Evolutionary conservation across 2,888 invertebrate genomes (phyloP).

Genomic region (Panopea generosa): DNA sequence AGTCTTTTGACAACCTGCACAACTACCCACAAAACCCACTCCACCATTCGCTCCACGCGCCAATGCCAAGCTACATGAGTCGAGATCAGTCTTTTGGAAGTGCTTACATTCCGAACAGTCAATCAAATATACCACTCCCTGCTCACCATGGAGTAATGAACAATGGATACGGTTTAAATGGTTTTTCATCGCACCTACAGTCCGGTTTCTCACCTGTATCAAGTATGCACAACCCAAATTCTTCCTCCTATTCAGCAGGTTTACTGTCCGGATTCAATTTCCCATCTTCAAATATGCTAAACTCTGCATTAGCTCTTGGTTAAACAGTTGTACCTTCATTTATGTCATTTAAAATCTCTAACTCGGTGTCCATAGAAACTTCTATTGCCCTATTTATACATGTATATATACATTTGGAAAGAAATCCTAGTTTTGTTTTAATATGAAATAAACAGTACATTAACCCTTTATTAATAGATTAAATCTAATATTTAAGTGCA

Average conservation of each 20-base stretch:
- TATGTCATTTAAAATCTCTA: no score
- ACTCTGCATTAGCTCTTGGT: conserved; percentile 46
- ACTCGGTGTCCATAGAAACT: no score
- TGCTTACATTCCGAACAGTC: conserved; percentile 28
- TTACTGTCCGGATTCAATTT: conserved; percentile 32
- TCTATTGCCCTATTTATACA: no score
- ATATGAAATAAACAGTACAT: no score
- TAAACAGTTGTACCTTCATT: conserved; percentile 6
- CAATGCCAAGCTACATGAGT: conserved; percentile 35
- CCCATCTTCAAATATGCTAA: conserved; percentile 45
- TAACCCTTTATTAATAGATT: no score
- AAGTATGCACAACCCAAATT: conserved; percentile 22
- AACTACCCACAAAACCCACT: conserved; percentile 30
- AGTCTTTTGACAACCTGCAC: conserved; percentile 22
- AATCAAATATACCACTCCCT: conserved; percentile 26
- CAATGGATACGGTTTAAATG: conserved; percentile 28
- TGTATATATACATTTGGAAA: no score
- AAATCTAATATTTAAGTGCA: no score
- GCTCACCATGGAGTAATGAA: conserved; percentile 10
- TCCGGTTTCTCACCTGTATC: conserved; percentile 42
- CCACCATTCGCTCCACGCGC: conserved; percentile 32
- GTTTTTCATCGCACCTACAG: conserved; percentile 35
- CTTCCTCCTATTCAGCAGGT: conserved; percentile 18
- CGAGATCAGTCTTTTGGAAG: conserved; percentile 22
- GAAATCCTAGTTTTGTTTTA: no score